phyloP scores from a whole-genome alignment of 2,113 vertebrate genomes.

The Ochotona princeps region DNA sequence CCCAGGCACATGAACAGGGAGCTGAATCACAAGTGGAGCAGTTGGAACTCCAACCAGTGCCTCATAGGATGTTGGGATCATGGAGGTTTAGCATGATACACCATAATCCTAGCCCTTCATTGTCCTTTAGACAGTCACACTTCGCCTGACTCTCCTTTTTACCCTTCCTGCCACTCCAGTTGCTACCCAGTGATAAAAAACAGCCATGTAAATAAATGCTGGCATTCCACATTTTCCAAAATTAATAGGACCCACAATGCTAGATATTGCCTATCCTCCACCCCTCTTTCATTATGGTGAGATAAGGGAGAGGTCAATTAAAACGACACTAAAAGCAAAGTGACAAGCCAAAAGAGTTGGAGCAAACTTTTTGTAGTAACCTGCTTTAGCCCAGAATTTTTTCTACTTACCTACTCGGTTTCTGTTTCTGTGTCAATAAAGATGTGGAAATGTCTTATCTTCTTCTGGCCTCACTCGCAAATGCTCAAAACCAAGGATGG shows the following conservation, averaged over 20 bases:
- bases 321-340: neutral
- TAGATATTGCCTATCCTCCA: neutral
- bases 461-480: constrained; percentile 1
- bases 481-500: neutral
- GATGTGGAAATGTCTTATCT: neutral
- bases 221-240: neutral
- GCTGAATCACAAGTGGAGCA: too few species aligned
- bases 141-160: neutral
- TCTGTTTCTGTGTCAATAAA: neutral
- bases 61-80: too few species aligned
- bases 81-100: too few species aligned
- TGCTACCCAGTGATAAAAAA: neutral
- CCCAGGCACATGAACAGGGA: too few species aligned
- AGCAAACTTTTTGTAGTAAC: neutral
- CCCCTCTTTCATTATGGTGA: neutral
- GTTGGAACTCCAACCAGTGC: too few species aligned
- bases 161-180: neutral
- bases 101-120: too few species aligned
- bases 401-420: neutral
- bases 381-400: neutral
- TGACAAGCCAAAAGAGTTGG: constrained; percentile 14
- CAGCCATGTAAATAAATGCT: neutral
- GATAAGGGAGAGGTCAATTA: neutral
- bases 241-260: neutral
- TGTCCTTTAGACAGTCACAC: neutral